Conservation (phyloP, 92 coral and sea anemone species). For the Zoanthus gigantus region DNA sequence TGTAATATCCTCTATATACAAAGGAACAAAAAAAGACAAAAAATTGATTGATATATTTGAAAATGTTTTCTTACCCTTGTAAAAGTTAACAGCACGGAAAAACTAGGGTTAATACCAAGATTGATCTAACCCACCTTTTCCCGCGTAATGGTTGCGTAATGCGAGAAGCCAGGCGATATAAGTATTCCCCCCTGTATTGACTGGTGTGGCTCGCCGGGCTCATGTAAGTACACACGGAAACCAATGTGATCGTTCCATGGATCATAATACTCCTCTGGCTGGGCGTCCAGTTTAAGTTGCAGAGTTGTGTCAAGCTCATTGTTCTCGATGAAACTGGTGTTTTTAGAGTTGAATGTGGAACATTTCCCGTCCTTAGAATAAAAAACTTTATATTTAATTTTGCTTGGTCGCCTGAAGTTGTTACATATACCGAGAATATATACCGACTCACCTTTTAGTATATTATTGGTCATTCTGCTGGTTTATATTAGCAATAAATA, state of each 20-base stretch:
- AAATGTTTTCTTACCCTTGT: too few relatives aligned
- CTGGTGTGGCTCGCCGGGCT: not conserved
- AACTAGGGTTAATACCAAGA: too few relatives aligned
- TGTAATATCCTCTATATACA: too few relatives aligned
- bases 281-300: conserved; percentile 7
- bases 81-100: too few relatives aligned
- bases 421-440: too few relatives aligned
- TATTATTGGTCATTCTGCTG: too few relatives aligned
- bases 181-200: not conserved
- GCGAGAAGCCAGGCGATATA: conserved; percentile 12
- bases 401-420: too few relatives aligned
- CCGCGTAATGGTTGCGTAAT: not conserved
- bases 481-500: too few relatives aligned
- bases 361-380: conserved; percentile 8
- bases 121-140: not conserved
- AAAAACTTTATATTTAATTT: not conserved
- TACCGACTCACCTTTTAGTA: too few relatives aligned
- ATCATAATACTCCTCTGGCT: conserved; percentile 22
- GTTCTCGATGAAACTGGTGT: not conserved
- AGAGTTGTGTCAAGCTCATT: not conserved
- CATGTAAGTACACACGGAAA: conserved; percentile 2
- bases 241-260: conserved; percentile 15
- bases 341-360: conserved; percentile 12
- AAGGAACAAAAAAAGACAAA: too few relatives aligned
- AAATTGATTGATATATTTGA: too few relatives aligned